Evolutionary conservation across 1,140 invertebrate genomes (phyloP), one percentile per base, ranked within the genome.

Genomic region (Lepeophtheirus salmonis): DNA sequence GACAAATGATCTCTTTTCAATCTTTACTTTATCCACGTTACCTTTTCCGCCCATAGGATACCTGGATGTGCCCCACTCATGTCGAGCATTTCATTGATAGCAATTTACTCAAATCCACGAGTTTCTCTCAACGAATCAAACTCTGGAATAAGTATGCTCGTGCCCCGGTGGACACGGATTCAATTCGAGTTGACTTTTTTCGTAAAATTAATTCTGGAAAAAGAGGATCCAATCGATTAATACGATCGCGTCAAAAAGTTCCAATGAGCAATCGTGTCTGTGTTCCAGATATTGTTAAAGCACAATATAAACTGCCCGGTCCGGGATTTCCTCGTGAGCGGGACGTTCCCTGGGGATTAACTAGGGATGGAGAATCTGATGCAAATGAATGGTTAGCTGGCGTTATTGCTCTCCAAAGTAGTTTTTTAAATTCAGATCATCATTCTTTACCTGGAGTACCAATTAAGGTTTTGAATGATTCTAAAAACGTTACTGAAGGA

Each of bases 61-160:
- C 48, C 20, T 97, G 91, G 91, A 95, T 96, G 89, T 97, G 92
- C 73, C 90, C 90, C 0, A 88, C 89, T 73, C 92, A 97, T 74
- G 80, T 86, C 1, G 87, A 96, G 73, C 84, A 89, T 67, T 80
- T 71, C 4, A 66, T 85, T 81, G 88, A 92, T 71, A 79, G 84
- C 65, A 83, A 86, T 68, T 67, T 90, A 50, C 72, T 91, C 49
- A 82, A 78, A 50, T 83, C 83, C 1, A 78, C 83, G 63, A 83
- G 84, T 52, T 79, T 86, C 0, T 82, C 84, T 0, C 86, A 91
- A 69, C 75, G 89, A 14, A 77, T 90, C 18, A 81, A 82, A 57
- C 68, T 92, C 3, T 92, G 87, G 86, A 82, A 90, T 67, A 78
- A 79, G 65, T 89, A 83, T 72, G 72, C 73, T 18, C 73, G 78